Evolutionary conservation across 2,113 vertebrate genomes (phyloP).

Genomic region (Pithys albifrons): DNA sequence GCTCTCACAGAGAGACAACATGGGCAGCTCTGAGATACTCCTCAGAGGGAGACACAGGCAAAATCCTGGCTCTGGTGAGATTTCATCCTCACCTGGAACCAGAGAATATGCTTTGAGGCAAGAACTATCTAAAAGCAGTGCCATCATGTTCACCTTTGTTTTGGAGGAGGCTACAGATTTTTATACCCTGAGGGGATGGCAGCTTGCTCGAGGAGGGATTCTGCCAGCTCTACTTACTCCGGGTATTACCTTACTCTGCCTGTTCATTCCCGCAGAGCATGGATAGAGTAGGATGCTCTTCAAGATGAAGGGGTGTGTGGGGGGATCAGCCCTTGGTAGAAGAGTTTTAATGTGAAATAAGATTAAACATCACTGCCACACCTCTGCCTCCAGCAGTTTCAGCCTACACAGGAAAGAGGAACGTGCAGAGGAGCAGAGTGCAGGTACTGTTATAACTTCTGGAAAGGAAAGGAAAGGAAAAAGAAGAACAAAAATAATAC

Average conservation of each 20-base stretch:
- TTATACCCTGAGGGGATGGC: conserved; percentile 1
- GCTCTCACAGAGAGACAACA: neutral
- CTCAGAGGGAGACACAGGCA: neutral
- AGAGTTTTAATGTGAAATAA: conserved; percentile 33
- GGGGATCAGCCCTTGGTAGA: neutral
- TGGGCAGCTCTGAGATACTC: neutral
- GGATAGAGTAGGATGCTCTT: conserved; percentile 4
- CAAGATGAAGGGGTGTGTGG: conserved; percentile 51
- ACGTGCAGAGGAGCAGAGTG: conserved; percentile 40
- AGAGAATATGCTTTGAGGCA: neutral
- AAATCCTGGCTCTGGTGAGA: neutral
- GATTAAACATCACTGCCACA: conserved; percentile 50
- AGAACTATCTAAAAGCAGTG: neutral
- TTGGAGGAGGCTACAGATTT: conserved; percentile 34
- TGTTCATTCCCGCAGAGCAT: conserved; percentile 1
- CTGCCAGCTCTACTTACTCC: neutral
- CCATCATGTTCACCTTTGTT: neutral
- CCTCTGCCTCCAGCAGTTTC: conserved; percentile 58
- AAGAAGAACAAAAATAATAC: accelerated
- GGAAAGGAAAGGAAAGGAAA: accelerated
- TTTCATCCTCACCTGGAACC: neutral
- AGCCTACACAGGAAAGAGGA: neutral
- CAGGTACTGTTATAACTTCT: neutral
- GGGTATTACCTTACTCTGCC: neutral
- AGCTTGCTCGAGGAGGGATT: neutral